phyloP scores from a whole-genome alignment of 2,113 vertebrate genomes.

The Apeltes quadracus region DNA sequence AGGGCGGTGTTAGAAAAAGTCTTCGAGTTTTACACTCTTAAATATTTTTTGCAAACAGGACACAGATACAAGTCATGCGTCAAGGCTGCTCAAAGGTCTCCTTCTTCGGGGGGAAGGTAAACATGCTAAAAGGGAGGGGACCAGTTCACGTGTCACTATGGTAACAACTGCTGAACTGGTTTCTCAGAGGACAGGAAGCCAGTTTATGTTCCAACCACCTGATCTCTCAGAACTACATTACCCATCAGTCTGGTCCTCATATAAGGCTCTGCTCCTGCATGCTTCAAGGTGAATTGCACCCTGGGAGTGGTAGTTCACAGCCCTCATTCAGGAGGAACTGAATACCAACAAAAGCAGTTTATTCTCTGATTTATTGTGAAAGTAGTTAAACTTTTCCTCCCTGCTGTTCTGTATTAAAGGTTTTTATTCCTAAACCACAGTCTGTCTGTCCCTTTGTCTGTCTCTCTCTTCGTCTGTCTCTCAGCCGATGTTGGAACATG shows the following conservation, averaged over 20 bases:
- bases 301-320: not conserved
- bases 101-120: too few relatives aligned
- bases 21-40: too few relatives aligned
- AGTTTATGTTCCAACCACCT: not conserved
- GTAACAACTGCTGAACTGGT: not conserved
- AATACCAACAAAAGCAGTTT: too few relatives aligned
- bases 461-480: not conserved
- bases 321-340: too few relatives aligned
- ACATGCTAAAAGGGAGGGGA: not conserved
- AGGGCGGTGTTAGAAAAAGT: too few relatives aligned
- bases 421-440: not conserved
- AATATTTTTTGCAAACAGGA: too few relatives aligned
- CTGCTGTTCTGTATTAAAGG: not conserved
- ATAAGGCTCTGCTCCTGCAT: not conserved
- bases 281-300: not conserved
- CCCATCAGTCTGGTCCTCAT: not conserved
- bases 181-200: not conserved
- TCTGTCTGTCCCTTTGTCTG: not conserved
- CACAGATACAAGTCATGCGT: too few relatives aligned
- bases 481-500: constrained; percentile 96
- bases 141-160: not conserved
- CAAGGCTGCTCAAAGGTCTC: too few relatives aligned
- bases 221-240: not conserved
- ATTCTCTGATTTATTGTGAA: too few relatives aligned
- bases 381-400: not conserved